Evolutionary conservation across 2,797 vertebrate genomes (phyloP).

Genomic region (Triplophysa yarkandensis): DNA sequence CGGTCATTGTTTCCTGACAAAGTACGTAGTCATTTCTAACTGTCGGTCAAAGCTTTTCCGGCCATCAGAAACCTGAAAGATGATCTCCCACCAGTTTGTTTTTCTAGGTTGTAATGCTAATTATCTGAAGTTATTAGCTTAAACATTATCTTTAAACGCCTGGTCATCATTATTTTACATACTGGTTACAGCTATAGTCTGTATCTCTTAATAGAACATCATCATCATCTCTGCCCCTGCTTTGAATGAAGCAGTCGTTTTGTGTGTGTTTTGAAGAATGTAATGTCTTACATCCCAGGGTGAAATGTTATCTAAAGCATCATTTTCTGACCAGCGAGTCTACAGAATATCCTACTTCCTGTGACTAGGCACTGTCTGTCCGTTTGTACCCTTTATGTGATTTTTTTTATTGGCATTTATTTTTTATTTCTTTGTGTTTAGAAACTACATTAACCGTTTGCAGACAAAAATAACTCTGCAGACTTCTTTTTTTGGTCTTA

Average conservation of each 20-base stretch:
- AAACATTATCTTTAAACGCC: conserved; percentile 1
- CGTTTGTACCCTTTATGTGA: neutral
- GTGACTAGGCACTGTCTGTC: neutral
- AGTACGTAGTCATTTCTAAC: no score
- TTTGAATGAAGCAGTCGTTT: conserved; percentile 12
- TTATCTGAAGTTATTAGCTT: neutral
- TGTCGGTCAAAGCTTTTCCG: neutral
- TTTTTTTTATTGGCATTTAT: neutral
- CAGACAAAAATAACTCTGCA: conserved; percentile 20
- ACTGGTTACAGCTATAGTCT: neutral
- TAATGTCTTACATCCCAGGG: conserved; percentile 4
- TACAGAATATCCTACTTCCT: neutral
- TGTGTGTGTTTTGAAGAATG: neutral
- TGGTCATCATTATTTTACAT: neutral
- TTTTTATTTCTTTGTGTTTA: neutral
- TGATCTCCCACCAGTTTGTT: neutral
- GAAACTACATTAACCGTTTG: conserved; percentile 15
- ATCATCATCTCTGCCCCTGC: neutral
- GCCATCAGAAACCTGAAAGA: neutral
- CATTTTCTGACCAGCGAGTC: neutral
- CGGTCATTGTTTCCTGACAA: no score
- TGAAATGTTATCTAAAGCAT: conserved; percentile 11
- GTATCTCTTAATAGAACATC: conserved; percentile 15
- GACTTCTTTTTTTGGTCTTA: neutral
- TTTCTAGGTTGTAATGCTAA: neutral